A percentile compares a stretch with the other conserved stretches of the same genome.
phyloP scores from a whole-genome alignment of 2,888 invertebrate species.

The Plagodis pulveraria region DNA sequence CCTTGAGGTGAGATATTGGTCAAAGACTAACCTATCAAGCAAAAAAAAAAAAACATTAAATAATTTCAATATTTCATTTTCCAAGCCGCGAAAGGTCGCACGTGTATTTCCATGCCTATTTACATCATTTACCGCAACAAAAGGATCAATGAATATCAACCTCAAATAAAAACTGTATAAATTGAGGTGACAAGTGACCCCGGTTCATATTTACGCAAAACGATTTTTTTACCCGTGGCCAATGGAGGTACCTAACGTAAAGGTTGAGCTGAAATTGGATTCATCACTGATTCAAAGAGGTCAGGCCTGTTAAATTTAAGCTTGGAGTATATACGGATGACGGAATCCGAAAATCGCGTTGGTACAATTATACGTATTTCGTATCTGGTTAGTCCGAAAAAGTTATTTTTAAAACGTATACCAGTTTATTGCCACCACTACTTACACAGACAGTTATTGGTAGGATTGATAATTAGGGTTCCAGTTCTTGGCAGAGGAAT shows the following conservation, averaged over 20 bases:
- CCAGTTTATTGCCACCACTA: not conserved
- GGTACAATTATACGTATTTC: slow-evolving; percentile 4
- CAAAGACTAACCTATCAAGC: too few relatives aligned
- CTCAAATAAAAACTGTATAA: slow-evolving; percentile 37
- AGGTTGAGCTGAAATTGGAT: slow-evolving; percentile 63
- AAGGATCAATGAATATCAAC: slow-evolving; percentile 44
- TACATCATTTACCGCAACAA: slow-evolving; percentile 18
- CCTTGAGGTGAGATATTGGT: too few relatives aligned
- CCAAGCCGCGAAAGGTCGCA: not conserved
- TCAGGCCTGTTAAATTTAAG: slow-evolving; percentile 55
- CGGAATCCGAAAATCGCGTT: slow-evolving; percentile 48
- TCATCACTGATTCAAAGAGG: slow-evolving; percentile 76
- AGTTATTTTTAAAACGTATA: not conserved
- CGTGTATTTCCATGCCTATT: slow-evolving; percentile 17
- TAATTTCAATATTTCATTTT: not conserved
- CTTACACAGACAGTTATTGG: too few relatives aligned
- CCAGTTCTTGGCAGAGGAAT: too few relatives aligned
- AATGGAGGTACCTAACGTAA: slow-evolving; percentile 55
- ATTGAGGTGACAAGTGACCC: slow-evolving; percentile 51
- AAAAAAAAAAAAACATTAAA: too few relatives aligned
- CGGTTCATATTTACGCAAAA: slow-evolving; percentile 57
- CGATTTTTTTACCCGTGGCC: slow-evolving; percentile 57
- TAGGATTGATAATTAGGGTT: too few relatives aligned
- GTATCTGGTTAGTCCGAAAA: not conserved
- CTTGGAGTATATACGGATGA: slow-evolving; percentile 49